Evolutionary conservation across 2,888 invertebrate species (phyloP).

Genomic region (Lasioglossum marginatum): DNA sequence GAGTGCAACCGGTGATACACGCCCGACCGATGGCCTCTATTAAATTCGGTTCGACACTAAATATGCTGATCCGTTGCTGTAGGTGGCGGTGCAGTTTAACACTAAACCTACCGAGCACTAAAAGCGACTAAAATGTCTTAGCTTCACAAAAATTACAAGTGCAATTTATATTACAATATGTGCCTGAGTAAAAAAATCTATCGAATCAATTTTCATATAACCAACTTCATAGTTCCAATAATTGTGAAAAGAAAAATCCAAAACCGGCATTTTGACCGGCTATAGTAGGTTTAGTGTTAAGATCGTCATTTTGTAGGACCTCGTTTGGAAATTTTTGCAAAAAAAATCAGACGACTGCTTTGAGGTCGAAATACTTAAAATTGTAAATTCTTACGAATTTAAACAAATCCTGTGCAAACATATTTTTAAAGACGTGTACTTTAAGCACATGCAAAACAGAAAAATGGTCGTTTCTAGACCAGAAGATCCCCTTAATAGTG

Average conservation of each 20-base stretch:
- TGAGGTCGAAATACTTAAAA: not conserved
- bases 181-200: no score
- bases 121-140: no score
- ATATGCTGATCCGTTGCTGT: slow-evolving; percentile 78
- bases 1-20: slow-evolving; percentile 58
- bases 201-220: no score
- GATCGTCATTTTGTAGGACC: not conserved
- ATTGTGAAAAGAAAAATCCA: no score
- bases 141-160: no score
- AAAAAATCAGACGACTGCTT: not conserved
- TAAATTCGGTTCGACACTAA: slow-evolving; percentile 77
- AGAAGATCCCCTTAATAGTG: not conserved
- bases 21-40: slow-evolving; percentile 64
- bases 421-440: not conserved
- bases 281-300: no score
- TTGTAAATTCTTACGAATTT: not conserved
- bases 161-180: no score
- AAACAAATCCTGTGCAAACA: not conserved
- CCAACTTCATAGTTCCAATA: no score
- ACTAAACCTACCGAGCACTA: no score
- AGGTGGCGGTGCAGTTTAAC: slow-evolving; percentile 73
- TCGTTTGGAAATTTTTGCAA: not conserved
- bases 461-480: not conserved
- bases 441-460: not conserved
- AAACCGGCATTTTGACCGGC: no score